Conservation (phyloP, 2,888 invertebrate genomes). For the Eurytoma adleriae region DNA sequence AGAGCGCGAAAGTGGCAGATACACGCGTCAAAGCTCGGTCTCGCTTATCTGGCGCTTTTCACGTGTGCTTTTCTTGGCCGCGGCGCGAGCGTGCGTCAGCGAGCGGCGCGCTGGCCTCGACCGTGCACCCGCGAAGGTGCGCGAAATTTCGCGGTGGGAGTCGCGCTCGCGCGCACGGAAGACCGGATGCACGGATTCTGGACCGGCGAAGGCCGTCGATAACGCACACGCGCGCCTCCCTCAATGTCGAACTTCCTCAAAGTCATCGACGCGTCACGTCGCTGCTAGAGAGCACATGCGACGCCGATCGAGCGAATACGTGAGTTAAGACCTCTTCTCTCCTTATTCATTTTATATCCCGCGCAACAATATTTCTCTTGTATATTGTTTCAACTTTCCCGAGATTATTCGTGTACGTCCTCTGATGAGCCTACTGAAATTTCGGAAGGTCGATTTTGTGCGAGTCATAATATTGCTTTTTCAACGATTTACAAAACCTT, state of each 20-base stretch:
- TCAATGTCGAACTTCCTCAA: conserved; percentile 47
- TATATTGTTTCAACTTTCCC: neutral
- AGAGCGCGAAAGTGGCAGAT: neutral
- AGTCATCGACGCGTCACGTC: conserved; percentile 45
- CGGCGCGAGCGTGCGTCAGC: conserved; percentile 48
- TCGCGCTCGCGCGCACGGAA: no score
- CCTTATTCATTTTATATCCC: no score
- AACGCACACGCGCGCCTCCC: neutral
- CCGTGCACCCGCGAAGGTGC: neutral
- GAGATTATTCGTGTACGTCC: neutral
- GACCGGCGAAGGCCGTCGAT: neutral
- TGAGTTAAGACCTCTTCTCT: no score
- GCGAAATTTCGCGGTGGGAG: neutral
- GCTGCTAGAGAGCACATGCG: conserved; percentile 8
- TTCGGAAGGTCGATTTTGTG: no score
- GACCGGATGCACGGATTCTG: neutral
- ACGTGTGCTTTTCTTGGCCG: conserved; percentile 45
- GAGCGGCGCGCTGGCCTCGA: conserved; percentile 27
- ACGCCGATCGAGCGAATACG: neutral
- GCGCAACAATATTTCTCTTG: no score
- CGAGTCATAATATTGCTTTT: no score
- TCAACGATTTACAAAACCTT: no score
- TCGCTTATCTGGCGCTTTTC: conserved; percentile 30
- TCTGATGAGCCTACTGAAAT: no score
- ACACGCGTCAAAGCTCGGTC: conserved; percentile 40